Conservation (phyloP, 2,797 vertebrate genomes). For the Taenioides sp. region DNA sequence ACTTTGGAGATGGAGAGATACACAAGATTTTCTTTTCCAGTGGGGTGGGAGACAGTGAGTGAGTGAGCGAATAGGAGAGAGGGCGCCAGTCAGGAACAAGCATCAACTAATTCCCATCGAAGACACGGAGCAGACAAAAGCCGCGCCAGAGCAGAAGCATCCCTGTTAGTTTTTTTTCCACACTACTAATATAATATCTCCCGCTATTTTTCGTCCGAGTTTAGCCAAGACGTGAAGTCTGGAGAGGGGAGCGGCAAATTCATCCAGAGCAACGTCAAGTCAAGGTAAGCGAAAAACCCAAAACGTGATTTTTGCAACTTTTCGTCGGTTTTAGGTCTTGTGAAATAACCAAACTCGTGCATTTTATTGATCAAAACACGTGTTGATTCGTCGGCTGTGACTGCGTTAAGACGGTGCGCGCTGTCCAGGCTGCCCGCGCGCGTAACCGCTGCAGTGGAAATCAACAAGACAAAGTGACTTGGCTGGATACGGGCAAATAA, state of each 20-base stretch:
- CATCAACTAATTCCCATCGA: conserved; percentile 70
- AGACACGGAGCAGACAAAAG: conserved; percentile 53
- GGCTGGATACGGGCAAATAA: conserved; percentile 10
- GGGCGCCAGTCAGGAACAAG: conserved; percentile 69
- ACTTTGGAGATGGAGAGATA: conserved; percentile 52
- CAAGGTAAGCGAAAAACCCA: conserved; percentile 60
- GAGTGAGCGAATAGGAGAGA: conserved; percentile 60
- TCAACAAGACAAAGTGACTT: conserved; percentile 14
- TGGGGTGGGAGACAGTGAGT: conserved; percentile 35
- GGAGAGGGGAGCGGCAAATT: conserved; percentile 46
- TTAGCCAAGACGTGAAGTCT: conserved; percentile 28
- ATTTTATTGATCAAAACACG: background rate
- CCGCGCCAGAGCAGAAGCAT: conserved; percentile 55
- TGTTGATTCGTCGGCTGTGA: background rate
- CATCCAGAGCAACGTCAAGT: conserved; percentile 54
- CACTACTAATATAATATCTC: background rate
- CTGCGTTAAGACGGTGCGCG: conserved; percentile 20
- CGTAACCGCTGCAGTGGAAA: conserved; percentile 53
- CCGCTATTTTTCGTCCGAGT: background rate
- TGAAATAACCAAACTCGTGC: background rate
- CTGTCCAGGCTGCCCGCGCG: conserved; percentile 34
- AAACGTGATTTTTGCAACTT: background rate
- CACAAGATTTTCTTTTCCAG: conserved; percentile 21
- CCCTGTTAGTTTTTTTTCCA: conserved; percentile 41
- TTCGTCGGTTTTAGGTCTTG: background rate